phyloP scores from a whole-genome alignment of 2,888 invertebrate genomes.

The Globia sparganii region DNA sequence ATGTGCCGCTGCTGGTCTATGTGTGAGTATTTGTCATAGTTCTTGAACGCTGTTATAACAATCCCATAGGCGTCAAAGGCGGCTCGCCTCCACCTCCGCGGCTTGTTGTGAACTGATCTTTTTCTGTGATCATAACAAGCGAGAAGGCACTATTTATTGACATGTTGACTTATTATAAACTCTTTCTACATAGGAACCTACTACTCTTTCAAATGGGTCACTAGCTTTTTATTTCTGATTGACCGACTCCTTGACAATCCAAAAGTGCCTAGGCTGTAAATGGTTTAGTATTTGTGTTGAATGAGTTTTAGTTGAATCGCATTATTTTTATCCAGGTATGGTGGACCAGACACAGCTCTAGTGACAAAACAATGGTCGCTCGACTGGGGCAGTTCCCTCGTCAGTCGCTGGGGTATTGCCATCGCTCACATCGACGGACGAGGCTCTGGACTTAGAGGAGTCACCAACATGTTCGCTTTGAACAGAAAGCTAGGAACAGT shows the following conservation, averaged over 20 bases:
- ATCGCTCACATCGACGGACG: conserved; percentile 97
- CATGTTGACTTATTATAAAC: not conserved
- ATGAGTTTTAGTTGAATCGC: not conserved
- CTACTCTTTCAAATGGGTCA: not conserved
- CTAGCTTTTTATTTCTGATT: not conserved
- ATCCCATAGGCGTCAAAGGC: not conserved
- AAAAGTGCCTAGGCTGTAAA: no score
- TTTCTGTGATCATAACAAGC: not conserved
- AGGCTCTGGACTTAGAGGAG: conserved; percentile 96
- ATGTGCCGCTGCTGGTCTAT: conserved; percentile 95
- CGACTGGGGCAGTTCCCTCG: conserved; percentile 97
- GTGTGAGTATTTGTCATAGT: conserved; percentile 91
- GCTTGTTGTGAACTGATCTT: not conserved
- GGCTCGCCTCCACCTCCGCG: not conserved
- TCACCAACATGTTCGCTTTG: conserved; percentile 94
- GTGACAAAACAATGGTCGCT: conserved; percentile 95
- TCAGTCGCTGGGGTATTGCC: conserved; percentile 95
- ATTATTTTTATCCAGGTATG: conserved; percentile 91
- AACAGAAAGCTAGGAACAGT: conserved; percentile 96
- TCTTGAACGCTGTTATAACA: not conserved
- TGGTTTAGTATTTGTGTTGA: not conserved
- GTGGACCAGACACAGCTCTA: conserved; percentile 96
- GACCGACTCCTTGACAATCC: not conserved
- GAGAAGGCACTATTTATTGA: not conserved
- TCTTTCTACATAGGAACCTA: not conserved